Evolutionary conservation across 2,888 invertebrate genomes (phyloP).

Genomic region (Polymixis flavicincta): DNA sequence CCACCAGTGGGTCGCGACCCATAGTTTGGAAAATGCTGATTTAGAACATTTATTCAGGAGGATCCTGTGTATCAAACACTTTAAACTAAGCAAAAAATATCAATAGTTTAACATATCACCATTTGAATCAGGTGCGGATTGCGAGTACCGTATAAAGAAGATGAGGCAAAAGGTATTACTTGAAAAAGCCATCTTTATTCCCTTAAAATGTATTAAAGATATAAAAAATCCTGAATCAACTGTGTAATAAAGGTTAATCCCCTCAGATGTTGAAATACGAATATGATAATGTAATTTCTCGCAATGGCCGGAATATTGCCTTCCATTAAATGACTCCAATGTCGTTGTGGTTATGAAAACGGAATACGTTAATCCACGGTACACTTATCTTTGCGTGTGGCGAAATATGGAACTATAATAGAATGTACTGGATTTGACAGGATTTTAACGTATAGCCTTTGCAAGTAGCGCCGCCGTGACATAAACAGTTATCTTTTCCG

Average conservation of each 20-base stretch:
- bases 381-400: not conserved
- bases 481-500: too few relatives aligned
- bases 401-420: not conserved
- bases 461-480: not conserved
- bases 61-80: too few relatives aligned
- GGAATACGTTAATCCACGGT: slow-evolving; percentile 1
- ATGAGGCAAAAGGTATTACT: not conserved
- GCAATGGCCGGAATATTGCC: slow-evolving; percentile 35
- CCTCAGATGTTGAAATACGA: slow-evolving; percentile 28
- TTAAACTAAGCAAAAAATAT: too few relatives aligned
- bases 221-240: slow-evolving; percentile 27
- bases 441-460: not conserved
- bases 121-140: too few relatives aligned
- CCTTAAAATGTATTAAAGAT: not conserved
- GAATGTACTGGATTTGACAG: slow-evolving; percentile 13
- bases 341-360: slow-evolving; percentile 20
- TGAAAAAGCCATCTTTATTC: not conserved
- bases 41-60: too few relatives aligned
- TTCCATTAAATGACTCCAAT: slow-evolving; percentile 34
- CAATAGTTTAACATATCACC: too few relatives aligned
- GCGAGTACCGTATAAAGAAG: too few relatives aligned
- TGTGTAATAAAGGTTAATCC: slow-evolving; percentile 23
- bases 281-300: slow-evolving; percentile 59
- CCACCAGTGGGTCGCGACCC: too few relatives aligned
- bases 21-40: too few relatives aligned